phyloP scores from a whole-genome alignment of 1,140 invertebrate genomes.

The Drosophila asahinai region DNA sequence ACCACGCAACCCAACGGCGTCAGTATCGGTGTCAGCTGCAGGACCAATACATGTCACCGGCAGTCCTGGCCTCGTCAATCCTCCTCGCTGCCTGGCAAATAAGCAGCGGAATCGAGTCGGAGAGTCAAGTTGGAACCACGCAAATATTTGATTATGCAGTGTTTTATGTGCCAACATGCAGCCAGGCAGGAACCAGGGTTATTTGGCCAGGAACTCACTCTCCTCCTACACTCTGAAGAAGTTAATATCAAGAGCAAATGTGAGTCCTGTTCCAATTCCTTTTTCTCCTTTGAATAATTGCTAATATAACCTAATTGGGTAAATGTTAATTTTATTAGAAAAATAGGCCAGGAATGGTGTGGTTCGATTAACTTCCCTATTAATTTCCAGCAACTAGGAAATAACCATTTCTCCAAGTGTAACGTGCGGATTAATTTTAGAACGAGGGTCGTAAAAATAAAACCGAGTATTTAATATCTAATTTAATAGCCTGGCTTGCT shows the following conservation, averaged over 20 bases:
- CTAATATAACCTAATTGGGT: too few relatives aligned
- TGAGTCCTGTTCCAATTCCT: background rate
- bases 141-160: conserved; percentile 80
- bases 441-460: conserved; percentile 53
- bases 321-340: background rate
- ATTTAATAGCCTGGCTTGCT: conserved; percentile 10
- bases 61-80: conserved; percentile 24
- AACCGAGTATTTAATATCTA: conserved; percentile 27
- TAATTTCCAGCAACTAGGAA: background rate
- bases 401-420: conserved; percentile 6
- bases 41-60: conserved; percentile 68
- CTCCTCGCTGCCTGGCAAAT: conserved; percentile 55
- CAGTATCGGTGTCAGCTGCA: conserved; percentile 66
- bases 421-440: conserved; percentile 60
- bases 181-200: conserved; percentile 19
- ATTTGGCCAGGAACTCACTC: conserved; percentile 40
- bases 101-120: conserved; percentile 38
- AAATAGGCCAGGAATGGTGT: too few relatives aligned
- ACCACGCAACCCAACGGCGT: conserved; percentile 47
- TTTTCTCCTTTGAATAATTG: too few relatives aligned
- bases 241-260: background rate
- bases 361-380: too few relatives aligned
- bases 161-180: conserved; percentile 72
- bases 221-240: background rate
- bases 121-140: conserved; percentile 28